These are phyloP conservation scores for Synergus laeviventris DNA, from an alignment of 2,888 invertebrate genomes.

Conservation along the genomic window DNA sequence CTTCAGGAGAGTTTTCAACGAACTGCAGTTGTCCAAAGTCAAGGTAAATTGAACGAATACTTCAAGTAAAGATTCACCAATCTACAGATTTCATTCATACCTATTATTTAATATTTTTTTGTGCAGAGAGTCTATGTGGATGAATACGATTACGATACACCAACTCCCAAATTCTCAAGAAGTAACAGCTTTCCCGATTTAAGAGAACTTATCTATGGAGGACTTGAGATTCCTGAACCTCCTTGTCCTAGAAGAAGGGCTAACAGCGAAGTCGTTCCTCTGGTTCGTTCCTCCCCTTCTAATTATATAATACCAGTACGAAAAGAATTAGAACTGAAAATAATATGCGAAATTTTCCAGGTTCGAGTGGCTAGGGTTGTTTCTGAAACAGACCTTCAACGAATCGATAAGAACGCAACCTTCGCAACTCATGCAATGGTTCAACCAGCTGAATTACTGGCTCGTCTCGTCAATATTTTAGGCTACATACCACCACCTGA, in stretches of 20 bases:
- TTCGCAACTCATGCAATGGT: conserved; percentile 84
- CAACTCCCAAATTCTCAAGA: conserved; percentile 74
- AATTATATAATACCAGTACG: background rate
- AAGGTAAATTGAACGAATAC: conserved; percentile 79
- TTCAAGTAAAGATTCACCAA: background rate
- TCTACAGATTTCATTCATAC: background rate
- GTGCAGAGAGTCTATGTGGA: conserved; percentile 86
- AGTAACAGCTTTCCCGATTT: conserved; percentile 86
- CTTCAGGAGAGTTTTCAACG: conserved; percentile 86
- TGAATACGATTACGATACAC: conserved; percentile 67
- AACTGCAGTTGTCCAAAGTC: conserved; percentile 88
- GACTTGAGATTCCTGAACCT: conserved; percentile 58
- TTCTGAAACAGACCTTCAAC: conserved; percentile 87
- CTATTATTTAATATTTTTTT: conserved; percentile 18
- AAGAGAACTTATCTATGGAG: conserved; percentile 76
- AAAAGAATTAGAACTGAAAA: background rate
- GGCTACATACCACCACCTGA: conserved; percentile 77
- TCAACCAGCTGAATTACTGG: conserved; percentile 86
- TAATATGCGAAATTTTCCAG: background rate
- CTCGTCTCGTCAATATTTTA: conserved; percentile 87
- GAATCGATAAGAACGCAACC: conserved; percentile 87
- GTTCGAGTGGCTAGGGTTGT: conserved; percentile 79
- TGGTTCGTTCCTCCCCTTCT: conserved; percentile 58
- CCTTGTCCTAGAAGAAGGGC: conserved; percentile 71
- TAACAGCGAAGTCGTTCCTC: conserved; percentile 72